Evolutionary conservation across 2,888 invertebrate species (phyloP), one percentile per base, ranked within the genome.

Genomic region (Drosophila longiperda): DNA sequence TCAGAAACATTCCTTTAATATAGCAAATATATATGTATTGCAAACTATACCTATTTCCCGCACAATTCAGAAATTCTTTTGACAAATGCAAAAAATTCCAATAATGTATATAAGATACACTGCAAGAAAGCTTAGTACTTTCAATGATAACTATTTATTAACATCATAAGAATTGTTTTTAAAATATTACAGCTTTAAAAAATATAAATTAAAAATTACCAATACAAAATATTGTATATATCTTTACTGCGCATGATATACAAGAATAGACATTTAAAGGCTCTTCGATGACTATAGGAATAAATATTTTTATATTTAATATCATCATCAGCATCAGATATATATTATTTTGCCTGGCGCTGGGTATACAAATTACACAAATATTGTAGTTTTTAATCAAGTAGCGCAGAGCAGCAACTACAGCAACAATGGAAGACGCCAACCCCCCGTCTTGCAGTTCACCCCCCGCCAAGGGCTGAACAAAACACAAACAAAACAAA

Each of bases 341-440:
- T 8, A 4, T 26, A 15, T 15, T 23, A 8, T 20, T 7, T 23
- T 20, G 7, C 12, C 20, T 15, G 45, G 29, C 45, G 0, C 3
- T 12, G 45, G 29, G 29, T 12, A 59, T 29, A 23, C 5, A 33
- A 34, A 45, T 45, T 45, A 45, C 23, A 42, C 52, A 26, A 38
- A 20, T 34, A 32, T 34, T 33, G 34, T 40, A 68, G 58, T 58
- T 69, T 68, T 62, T 66, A 78, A 72, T 62, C 78, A 72, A 77
- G 53, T 53, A 40, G 71, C 50, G 34, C 59, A 53, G 45, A 62
- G 40, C 54, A 55, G 34, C 55, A 61, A 33, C 23, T 40, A 20
- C 36, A 58, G 45, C 76, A 40, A 52, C 50, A 40, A 26, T 62
- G 73, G 54, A 82, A 72, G 68, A 65, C 42, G 52, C 64, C 61